Evolutionary conservation across 1,140 invertebrate species (phyloP), one percentile per base, ranked within the genome.

Genomic region (Drosophila sproati): DNA sequence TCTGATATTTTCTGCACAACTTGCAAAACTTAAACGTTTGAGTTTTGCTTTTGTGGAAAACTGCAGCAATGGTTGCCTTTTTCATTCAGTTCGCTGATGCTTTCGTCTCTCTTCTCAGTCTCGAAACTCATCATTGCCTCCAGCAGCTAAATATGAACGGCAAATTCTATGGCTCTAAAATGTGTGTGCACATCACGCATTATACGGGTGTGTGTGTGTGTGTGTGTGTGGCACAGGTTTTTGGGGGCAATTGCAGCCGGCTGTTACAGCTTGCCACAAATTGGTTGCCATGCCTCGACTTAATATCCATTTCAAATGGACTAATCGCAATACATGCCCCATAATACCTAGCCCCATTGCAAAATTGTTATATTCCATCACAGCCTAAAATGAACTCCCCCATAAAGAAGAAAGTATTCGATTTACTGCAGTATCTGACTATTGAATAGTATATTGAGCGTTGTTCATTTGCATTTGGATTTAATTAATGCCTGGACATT

Each of bases 401-500:
- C 10, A 43, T 20, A 20, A 20, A 20, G 20, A 20, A 20, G 20
- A 43, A n/a, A 34, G 12, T 39, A 28, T 34, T 52, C 31, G 50
- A 34, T 52, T 34, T 52, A 51, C 48, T 32, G 31, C 48, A 5
- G 48, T 2, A 2, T 45, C 6, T 7, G 43, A 3, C 12, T 5
- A 28, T 43, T 12, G 28, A 54, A 39, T 69, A 39, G 43, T 50
- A n/a, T 55, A 54, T 59, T 41, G 10, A 41, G 55, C 41, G 31
- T 55, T 43, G 74, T 63, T 80, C 77, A 78, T 86, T 74, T 81
- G 78, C 82, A 81, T 80, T 74, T 81, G 78, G 82, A 81, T 80
- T 80, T 80, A 80, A 80, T 86, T 85, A 80, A 32, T 75, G 66
- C 54, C 66, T 47, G 8, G 29, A 10, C 39, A 43, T 8, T n/a